A percentile compares a stretch with the other conserved stretches of the same genome.
Conservation (phyloP, 2,888 invertebrate species). For the Macropis europaea region DNA sequence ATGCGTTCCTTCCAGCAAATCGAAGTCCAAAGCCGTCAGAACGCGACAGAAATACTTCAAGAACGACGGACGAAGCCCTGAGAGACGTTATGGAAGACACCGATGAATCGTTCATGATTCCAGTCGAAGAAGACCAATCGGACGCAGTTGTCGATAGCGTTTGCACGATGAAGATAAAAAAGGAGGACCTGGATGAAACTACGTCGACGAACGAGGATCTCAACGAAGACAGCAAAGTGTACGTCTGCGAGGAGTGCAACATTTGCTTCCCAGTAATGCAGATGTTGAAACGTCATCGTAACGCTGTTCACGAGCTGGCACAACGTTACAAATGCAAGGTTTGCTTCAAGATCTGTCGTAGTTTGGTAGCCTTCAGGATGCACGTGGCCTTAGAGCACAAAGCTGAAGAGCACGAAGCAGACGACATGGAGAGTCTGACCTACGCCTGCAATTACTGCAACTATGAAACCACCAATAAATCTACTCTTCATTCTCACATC, state of each 20-base stretch:
- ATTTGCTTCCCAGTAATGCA: conserved; percentile 63
- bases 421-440: conserved; percentile 21
- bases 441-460: conserved; percentile 60
- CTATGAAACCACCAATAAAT: conserved; percentile 65
- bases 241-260: conserved; percentile 65
- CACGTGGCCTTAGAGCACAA: conserved; percentile 64
- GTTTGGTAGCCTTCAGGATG: conserved; percentile 59
- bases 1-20: conserved; percentile 67
- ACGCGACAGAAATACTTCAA: background rate
- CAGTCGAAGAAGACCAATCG: conserved; percentile 11
- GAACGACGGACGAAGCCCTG: background rate
- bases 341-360: conserved; percentile 65
- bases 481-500: conserved; percentile 64
- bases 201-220: conserved; percentile 26
- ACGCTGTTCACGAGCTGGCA: conserved; percentile 45
- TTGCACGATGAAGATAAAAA: conserved; percentile 53
- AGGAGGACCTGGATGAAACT: conserved; percentile 23
- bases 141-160: conserved; percentile 28
- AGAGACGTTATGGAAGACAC: conserved; percentile 7
- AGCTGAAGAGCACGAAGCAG: conserved; percentile 35
- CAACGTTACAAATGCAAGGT: conserved; percentile 66
- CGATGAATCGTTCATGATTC: background rate
- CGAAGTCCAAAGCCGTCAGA: conserved; percentile 11
- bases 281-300: conserved; percentile 60
- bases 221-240: conserved; percentile 55